phyloP scores from a whole-genome alignment of 2,113 vertebrate genomes.

The Propithecus coquereli region DNA sequence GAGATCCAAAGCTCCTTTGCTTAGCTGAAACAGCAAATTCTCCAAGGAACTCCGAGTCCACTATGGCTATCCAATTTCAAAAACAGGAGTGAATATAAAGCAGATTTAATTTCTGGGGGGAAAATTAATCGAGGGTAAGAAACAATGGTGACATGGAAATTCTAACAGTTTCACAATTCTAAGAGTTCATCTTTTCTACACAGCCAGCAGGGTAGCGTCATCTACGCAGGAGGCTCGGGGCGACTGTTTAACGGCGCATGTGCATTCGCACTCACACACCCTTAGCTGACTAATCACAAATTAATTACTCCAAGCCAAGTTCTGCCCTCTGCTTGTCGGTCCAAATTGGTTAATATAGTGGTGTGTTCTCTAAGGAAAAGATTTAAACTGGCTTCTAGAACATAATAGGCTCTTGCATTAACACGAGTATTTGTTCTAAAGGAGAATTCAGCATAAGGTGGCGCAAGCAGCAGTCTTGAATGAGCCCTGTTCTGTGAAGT shows the following conservation, averaged over 20 bases:
- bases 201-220: background rate
- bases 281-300: constrained; percentile 39
- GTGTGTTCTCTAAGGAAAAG: constrained; percentile 23
- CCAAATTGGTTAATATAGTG: background rate
- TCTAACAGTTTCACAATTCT: background rate
- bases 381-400: background rate
- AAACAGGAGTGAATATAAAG: background rate
- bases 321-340: constrained; percentile 38
- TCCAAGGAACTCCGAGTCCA: background rate
- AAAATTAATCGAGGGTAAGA: background rate
- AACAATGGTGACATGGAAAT: background rate
- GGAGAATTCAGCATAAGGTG: constrained; percentile 9
- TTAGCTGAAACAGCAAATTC: background rate
- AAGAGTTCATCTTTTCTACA: background rate
- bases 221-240: background rate
- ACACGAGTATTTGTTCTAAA: background rate
- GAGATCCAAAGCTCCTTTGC: background rate
- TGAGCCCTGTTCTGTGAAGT: background rate
- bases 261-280: background rate
- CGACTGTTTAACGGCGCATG: background rate
- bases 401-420: background rate
- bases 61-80: background rate
- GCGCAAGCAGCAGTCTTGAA: background rate
- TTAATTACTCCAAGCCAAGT: constrained; percentile 47
- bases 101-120: background rate